Evolutionary conservation across 2,113 vertebrate species (phyloP), one percentile per base, ranked within the genome.

Genomic region (Pterocles orientalis): DNA sequence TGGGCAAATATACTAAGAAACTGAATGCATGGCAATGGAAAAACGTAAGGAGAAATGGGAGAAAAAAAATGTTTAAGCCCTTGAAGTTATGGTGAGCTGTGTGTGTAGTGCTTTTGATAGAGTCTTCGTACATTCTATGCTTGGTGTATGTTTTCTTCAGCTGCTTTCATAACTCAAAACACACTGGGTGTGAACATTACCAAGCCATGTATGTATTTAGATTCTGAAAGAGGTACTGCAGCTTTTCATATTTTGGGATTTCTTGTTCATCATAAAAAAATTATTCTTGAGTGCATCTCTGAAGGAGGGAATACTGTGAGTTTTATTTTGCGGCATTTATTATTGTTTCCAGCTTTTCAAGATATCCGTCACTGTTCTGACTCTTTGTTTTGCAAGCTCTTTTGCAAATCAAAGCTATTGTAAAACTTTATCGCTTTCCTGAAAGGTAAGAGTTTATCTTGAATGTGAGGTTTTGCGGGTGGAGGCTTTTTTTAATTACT

Each of bases 221-320:
- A 79, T 96, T 95, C 89, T 94, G 77, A 89, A 95, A 96, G 96
- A 60, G 14, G 31, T 96, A 91, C 85, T 25, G 66, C 90, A 88
- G 71, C 77, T 94, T 87, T 81, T 84, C 33, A 20, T 82, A 72
- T 82, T 90, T 77, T 83, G 71, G 89, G 54, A 71, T 94, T 95
- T 69, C 73, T 76, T 81, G 45, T 88, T 96, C 81, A n/a, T 58
- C 70, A 77, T 82, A 94, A 95, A n/a, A 95, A 91, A 39, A 20
- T 6, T 78, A 86, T 94, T 96, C 87, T 92, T 93, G 68, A 64
- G 33, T 70, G 82, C 62, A 73, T 88, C 58, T 18, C 24, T 26
- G 68, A 78, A 80, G 29, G 36, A 79, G 47, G 29, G 28, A 86
- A 88, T 70, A 82, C 90, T 92, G 47, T 61, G 65, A 82, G 47